phyloP scores from a whole-genome alignment of 2,797 vertebrate genomes.

The Lepilemur ruficaudatus region DNA sequence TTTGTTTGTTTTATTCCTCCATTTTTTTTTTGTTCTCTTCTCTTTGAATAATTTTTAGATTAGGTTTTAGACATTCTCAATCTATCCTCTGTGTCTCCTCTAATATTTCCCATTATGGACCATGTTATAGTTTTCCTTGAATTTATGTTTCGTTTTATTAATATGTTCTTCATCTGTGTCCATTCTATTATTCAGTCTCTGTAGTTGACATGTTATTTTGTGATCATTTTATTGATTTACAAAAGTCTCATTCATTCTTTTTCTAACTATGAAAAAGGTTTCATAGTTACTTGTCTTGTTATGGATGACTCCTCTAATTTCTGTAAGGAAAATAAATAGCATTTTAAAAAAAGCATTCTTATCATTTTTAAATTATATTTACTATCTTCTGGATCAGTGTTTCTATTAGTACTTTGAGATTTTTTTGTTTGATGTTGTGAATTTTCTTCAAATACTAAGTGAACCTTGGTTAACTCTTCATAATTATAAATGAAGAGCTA shows the following conservation, averaged over 20 bases:
- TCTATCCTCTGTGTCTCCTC: not conserved
- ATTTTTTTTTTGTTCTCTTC: not conserved
- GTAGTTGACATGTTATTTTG: not conserved
- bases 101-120: not conserved
- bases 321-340: not conserved
- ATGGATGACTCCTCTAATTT: not conserved
- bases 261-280: too few relatives aligned
- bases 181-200: not conserved
- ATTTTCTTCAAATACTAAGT: not conserved
- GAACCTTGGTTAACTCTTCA: not conserved
- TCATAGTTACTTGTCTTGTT: not conserved
- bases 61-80: not conserved
- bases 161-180: not conserved
- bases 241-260: not conserved
- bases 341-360: not conserved
- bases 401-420: not conserved
- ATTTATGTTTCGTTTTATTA: not conserved
- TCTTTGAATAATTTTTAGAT: not conserved
- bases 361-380: not conserved
- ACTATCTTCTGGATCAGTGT: not conserved
- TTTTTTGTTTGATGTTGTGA: not conserved
- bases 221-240: not conserved
- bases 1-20: not conserved
- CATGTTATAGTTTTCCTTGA: not conserved
- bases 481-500: not conserved